phyloP scores from a whole-genome alignment of 2,888 invertebrate species.

The Protonemura montana region DNA sequence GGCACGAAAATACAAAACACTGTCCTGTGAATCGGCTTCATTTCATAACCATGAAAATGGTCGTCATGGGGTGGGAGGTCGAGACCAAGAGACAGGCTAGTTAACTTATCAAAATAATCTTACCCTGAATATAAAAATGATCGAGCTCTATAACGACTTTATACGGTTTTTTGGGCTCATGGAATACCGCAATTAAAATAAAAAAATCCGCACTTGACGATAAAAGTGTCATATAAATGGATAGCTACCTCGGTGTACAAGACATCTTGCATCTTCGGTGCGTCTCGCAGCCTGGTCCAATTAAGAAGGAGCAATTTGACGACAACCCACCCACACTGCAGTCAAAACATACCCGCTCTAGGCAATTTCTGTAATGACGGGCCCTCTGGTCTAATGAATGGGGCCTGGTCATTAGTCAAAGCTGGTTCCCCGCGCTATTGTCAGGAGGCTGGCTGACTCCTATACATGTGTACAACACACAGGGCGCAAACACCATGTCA shows the following conservation, averaged over 20 bases:
- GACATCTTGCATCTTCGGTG: background rate
- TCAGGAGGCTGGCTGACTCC: background rate
- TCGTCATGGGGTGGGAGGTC: too few relatives aligned
- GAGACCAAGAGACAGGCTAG: too few relatives aligned
- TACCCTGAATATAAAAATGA: too few relatives aligned
- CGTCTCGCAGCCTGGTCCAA: slow-evolving; percentile 30
- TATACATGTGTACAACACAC: slow-evolving; percentile 43
- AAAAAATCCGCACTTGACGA: too few relatives aligned
- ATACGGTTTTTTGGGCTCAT: too few relatives aligned
- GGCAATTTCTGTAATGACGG: slow-evolving; percentile 41
- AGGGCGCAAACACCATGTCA: background rate
- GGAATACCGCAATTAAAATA: too few relatives aligned
- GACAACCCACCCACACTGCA: slow-evolving; percentile 18
- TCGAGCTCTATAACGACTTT: too few relatives aligned
- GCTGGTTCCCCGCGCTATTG: background rate
- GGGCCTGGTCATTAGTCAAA: slow-evolving; percentile 44
- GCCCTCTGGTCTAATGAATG: slow-evolving; percentile 44
- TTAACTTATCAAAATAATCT: too few relatives aligned
- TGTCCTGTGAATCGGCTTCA: background rate
- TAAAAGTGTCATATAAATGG: too few relatives aligned
- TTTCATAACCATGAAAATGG: too few relatives aligned
- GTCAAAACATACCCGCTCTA: background rate
- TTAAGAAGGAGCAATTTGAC: slow-evolving; percentile 44
- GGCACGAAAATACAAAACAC: background rate
- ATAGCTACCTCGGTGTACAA: too few relatives aligned